Percentiles rank a stretch among this genome's conserved stretches.
phyloP scores from a whole-genome alignment of 2,888 invertebrate genomes.

The Athripsodes cinereus region DNA sequence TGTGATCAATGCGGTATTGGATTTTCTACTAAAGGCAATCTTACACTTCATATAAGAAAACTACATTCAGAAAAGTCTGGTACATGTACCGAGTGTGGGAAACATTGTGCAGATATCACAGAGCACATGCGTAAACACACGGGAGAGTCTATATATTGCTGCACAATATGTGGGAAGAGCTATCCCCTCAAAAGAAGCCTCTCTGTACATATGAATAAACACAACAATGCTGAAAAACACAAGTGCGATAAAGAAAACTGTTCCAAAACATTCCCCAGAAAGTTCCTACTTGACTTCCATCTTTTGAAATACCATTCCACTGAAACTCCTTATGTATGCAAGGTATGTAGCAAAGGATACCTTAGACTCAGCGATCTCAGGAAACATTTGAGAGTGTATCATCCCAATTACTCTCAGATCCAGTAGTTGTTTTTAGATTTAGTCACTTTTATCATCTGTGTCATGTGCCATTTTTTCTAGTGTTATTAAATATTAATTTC shows the following conservation, averaged over 20 bases:
- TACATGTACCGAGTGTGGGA: slow-evolving; percentile 46
- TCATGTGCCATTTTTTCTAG: no score
- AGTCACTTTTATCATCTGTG: no score
- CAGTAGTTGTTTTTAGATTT: neutral
- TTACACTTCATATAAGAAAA: slow-evolving; percentile 18
- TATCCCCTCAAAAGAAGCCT: slow-evolving; percentile 11
- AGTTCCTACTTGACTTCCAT: slow-evolving; percentile 19
- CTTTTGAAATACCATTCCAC: slow-evolving; percentile 17
- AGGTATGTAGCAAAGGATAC: slow-evolving; percentile 16
- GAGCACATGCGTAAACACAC: slow-evolving; percentile 54
- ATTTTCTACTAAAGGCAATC: slow-evolving; percentile 42
- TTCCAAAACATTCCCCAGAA: slow-evolving; percentile 11
- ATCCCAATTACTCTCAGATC: slow-evolving; percentile 29
- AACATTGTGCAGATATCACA: slow-evolving; percentile 49
- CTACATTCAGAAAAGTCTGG: slow-evolving; percentile 24
- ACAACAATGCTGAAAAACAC: slow-evolving; percentile 12
- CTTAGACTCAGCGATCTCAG: slow-evolving; percentile 25
- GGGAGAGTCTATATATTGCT: slow-evolving; percentile 45
- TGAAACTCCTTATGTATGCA: slow-evolving; percentile 14
- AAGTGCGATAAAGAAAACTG: slow-evolving; percentile 15
- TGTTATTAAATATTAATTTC: no score
- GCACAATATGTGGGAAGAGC: slow-evolving; percentile 27
- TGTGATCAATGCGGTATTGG: slow-evolving; percentile 44
- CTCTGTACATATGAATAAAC: slow-evolving; percentile 31
- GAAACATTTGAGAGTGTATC: slow-evolving; percentile 32